phyloP scores from a whole-genome alignment of 2,888 invertebrate species.

The Lymantria dispar region DNA sequence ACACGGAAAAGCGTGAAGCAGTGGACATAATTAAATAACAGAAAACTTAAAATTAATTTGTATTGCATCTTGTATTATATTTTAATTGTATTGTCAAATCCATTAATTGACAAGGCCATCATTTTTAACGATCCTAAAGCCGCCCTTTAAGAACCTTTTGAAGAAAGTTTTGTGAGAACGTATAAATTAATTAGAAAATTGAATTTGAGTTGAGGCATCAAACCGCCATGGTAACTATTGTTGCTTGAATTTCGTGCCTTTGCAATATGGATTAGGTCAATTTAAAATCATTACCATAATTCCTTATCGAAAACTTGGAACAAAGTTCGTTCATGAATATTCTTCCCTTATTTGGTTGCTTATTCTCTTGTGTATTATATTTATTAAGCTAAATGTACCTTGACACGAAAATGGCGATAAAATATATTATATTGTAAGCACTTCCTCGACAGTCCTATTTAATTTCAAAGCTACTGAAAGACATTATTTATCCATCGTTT shows the following conservation, averaged over 20 bases:
- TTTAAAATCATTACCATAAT: conserved; percentile 74
- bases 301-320: conserved; percentile 66
- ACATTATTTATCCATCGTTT: not conserved
- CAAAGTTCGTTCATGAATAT: conserved; percentile 48
- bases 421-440: conserved; percentile 10
- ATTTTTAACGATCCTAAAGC: conserved; percentile 20
- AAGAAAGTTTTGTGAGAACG: conserved; percentile 47
- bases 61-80: too few relatives aligned
- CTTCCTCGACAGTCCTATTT: not conserved
- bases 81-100: too few relatives aligned
- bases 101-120: too few relatives aligned
- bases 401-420: conserved; percentile 22
- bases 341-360: conserved; percentile 14
- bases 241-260: conserved; percentile 44
- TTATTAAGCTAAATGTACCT: conserved; percentile 37
- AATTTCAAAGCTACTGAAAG: not conserved
- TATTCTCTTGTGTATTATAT: conserved; percentile 41
- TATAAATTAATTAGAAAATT: conserved; percentile 64
- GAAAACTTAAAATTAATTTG: too few relatives aligned
- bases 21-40: too few relatives aligned
- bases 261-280: conserved; percentile 71
- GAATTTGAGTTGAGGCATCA: conserved; percentile 51
- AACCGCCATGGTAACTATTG: conserved; percentile 47
- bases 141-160: conserved; percentile 38
- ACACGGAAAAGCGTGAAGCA: too few relatives aligned